These are phyloP conservation scores for Zelostemma sp. DNA, from an alignment of 1,140 invertebrate genomes.

Conservation along the genomic window DNA sequence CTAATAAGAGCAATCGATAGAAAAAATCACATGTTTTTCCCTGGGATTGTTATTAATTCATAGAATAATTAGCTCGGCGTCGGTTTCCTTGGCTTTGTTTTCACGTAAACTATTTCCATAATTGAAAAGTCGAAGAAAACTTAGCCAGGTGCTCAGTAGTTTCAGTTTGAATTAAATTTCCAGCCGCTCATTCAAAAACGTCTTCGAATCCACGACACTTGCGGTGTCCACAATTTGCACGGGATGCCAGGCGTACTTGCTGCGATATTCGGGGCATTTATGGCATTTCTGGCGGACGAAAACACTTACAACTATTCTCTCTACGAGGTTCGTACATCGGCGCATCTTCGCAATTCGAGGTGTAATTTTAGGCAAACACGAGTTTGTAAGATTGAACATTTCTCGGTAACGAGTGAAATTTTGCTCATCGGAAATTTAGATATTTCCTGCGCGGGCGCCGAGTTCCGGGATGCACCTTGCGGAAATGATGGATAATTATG, in stretches of 20 bases:
- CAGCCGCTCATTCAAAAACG: slow-evolving; percentile 81
- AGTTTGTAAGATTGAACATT: no score
- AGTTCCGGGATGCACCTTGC: slow-evolving; percentile 47
- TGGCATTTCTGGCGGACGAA: slow-evolving; percentile 79
- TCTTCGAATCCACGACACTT: slow-evolving; percentile 89
- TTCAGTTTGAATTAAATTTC: slow-evolving; percentile 21
- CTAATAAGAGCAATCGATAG: no score
- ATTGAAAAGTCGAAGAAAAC: no score
- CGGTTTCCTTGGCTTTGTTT: no score
- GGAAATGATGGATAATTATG: slow-evolving; percentile 57
- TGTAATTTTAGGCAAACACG: slow-evolving; percentile 14
- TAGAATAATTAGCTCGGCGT: no score
- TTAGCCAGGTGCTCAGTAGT: neutral
- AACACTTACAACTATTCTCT: slow-evolving; percentile 72
- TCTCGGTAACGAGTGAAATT: no score
- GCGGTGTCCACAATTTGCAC: slow-evolving; percentile 96
- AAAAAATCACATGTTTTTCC: no score
- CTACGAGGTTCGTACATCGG: slow-evolving; percentile 65
- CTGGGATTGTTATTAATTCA: no score
- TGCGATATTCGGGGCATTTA: slow-evolving; percentile 82
- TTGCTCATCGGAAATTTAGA: slow-evolving; percentile 46
- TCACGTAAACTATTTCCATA: no score
- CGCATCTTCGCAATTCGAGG: slow-evolving; percentile 1
- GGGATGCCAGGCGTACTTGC: slow-evolving; percentile 94
- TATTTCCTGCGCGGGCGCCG: slow-evolving; percentile 63